Conservation (phyloP, 2,888 invertebrate genomes). For the Cantharis rufa region DNA sequence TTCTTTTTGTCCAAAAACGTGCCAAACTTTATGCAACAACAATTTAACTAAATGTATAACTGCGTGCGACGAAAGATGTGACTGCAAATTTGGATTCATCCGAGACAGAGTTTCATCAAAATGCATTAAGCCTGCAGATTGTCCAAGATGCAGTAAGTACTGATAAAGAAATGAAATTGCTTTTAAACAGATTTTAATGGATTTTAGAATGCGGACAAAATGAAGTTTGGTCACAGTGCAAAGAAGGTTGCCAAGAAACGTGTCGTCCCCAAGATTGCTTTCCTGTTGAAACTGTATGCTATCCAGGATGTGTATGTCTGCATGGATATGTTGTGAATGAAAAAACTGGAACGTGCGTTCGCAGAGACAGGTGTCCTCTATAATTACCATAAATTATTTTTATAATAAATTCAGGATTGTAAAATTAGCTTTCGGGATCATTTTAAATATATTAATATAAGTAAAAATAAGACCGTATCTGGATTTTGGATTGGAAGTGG, state of each 20-base stretch:
- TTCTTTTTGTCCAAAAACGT: neutral
- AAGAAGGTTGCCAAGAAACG: neutral
- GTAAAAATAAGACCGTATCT: no score
- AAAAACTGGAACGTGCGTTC: neutral
- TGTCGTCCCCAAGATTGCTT: neutral
- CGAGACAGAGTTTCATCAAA: neutral
- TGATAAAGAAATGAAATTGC: neutral
- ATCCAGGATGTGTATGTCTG: neutral
- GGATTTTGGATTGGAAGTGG: no score
- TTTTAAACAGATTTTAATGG: neutral
- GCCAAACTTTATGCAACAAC: neutral
- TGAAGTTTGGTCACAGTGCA: neutral
- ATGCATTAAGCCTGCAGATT: neutral
- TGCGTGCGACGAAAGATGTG: neutral
- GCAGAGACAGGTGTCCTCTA: neutral
- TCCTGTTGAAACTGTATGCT: neutral
- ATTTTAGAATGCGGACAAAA: neutral
- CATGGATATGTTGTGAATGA: neutral
- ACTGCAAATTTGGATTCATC: neutral
- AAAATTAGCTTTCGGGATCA: no score
- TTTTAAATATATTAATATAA: no score
- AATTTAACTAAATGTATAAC: neutral
- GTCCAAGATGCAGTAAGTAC: neutral
- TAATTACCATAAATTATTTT: no score
- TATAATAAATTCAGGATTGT: no score